Evolutionary conservation across 2,888 invertebrate species (phyloP), one percentile per base, ranked within the genome.

Genomic region (Lepidochitona cinerea): DNA sequence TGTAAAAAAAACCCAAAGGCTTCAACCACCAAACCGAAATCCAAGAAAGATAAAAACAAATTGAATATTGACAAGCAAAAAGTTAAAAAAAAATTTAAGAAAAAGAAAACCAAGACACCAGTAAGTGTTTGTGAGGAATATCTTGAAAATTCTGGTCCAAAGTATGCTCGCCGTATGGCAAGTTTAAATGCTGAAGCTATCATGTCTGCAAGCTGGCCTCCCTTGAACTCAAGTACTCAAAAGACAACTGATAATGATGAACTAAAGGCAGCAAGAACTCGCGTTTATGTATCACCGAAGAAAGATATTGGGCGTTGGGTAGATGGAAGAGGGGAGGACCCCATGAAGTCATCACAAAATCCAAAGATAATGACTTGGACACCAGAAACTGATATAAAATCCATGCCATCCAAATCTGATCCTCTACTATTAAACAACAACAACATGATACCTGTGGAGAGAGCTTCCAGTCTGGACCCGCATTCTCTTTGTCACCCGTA

Each of bases 241-340:
- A 74, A 73, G 36, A 54, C 73, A 37, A 74, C 74, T 33, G 78
- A 73, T 72, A 77, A 75, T 37, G 81, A 79, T 26, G 74, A 77
- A 12, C 74, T 67, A 35, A 68, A 78, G 59, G 75, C 81, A 36
- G 80, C 81, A 26, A 72, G 81, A 68, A 83, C 81, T 32, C 77
- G 81, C 73, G 76, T 77, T 7, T 72, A 71, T 65, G 76, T 77
- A 14, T 76, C 79, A 37, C 70, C 76, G 14, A 81, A 81, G 70
- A 75, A 70, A 70, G 23, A 67, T 70, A 68, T 65, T 70, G 37
- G 67, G 75, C 35, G 54, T 71, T 73, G 35, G 72, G 70, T 33
- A 49, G 76, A 66, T 35, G 71, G 26, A 71, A 71, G 26, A 79
- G 81, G 77, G 76, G 78, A 68, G 76, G 78, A 32, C 79, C 79